Evolutionary conservation across 2,797 vertebrate genomes (phyloP).

Genomic region (Labeo calbasu): DNA sequence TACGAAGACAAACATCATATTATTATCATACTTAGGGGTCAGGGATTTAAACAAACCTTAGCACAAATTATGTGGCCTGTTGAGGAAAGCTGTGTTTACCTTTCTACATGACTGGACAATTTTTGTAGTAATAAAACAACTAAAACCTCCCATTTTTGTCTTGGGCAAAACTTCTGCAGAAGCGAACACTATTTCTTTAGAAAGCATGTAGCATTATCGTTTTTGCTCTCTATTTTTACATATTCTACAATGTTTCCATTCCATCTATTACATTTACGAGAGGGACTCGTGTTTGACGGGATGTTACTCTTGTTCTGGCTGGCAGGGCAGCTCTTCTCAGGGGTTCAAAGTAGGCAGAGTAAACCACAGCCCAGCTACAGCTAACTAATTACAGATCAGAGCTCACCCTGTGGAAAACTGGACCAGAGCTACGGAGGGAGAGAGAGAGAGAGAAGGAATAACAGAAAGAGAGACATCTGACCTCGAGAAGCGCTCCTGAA

Average conservation of each 20-base stretch:
- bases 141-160: not conserved
- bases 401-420: conserved; percentile 43
- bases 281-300: conserved; percentile 56
- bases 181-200: not conserved
- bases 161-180: not conserved
- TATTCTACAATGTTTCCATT: conserved; percentile 14
- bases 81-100: conserved; percentile 9
- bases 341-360: conserved; percentile 55
- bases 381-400: conserved; percentile 72
- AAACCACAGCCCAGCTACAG: conserved; percentile 64
- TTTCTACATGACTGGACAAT: conserved; percentile 20
- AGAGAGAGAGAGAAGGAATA: conserved; percentile 11
- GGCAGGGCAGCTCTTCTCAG: conserved; percentile 36
- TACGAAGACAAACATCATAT: conserved; percentile 11
- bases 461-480: conserved; percentile 31
- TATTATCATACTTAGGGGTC: conserved; percentile 24
- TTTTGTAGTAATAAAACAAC: conserved; percentile 1
- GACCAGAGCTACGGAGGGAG: conserved; percentile 19
- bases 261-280: conserved; percentile 1
- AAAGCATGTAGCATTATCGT: not conserved
- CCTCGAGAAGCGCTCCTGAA: conserved; percentile 41
- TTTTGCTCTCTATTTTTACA: not conserved
- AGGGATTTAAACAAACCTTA: conserved; percentile 10
- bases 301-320: conserved; percentile 61
- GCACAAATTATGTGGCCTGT: conserved; percentile 8